Base-by-base conservation (phyloP, 2,888 invertebrate species). In the Cordilura impudica region DNA sequence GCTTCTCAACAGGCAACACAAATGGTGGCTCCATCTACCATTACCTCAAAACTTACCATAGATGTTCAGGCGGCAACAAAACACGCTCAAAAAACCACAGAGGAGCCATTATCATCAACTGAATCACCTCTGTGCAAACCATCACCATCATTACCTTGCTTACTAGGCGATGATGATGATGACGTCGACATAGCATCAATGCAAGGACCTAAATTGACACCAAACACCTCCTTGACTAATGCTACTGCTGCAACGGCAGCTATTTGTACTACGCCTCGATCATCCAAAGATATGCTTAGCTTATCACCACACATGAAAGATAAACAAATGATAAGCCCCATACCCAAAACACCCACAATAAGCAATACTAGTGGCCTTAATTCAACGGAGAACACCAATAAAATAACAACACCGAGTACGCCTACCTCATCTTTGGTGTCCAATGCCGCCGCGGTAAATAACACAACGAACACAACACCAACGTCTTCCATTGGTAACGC, bases 91-190 rank as follows among this genome's bases (percentile, higher is more conserved):
- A 83, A 84, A 12, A 12, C 58, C 4, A 39, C 82, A 73, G 89
- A 91, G 63, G 81, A 84, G 67, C 78, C 73, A 10, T 83, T 82
- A 43, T 88, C 90, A 72, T 86, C 90, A 0, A 45, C 77, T 10
- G n/a, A 51, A 16, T 83, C 82, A 4, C 87, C 90, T 5, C 85
- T 91, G 10, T 89, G 87, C 76, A 89, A 89, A 65, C 92, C 92
- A 81, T 92, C 92, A 53, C 92, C 92, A 14, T 93, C 93, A 85
- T 89, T 94, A 79, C 94, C 94, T 1, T 92, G 92, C 26, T 82
- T 90, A 82, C 89, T 94, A 78, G 91, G 93, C 7, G 94, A 94
- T 12, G 94, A 94, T 77, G 93, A 85, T 16, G 93, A 60, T 84
- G 90, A 81, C 4, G 93, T 58, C 84, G 90, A 81, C 2, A 65